Conservation (phyloP, 1,140 invertebrate genomes). For the Whitmania pigra region DNA sequence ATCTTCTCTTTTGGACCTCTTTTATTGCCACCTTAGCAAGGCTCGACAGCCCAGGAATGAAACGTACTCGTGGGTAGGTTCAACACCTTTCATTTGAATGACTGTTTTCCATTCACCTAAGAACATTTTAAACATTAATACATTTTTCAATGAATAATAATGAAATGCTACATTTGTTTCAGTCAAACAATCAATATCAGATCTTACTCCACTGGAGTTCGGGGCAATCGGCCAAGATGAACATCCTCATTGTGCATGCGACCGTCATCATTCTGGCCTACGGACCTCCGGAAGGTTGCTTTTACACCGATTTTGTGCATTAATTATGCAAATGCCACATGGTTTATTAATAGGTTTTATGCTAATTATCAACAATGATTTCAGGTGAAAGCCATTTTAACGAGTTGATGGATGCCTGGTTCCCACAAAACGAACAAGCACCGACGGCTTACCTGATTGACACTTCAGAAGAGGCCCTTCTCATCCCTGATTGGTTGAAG, state of each 20-base stretch:
- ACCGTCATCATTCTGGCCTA: slow-evolving; percentile 81
- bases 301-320: background rate
- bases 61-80: slow-evolving; percentile 40
- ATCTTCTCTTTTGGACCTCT: slow-evolving; percentile 62
- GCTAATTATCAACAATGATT: background rate
- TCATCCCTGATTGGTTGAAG: slow-evolving; percentile 87
- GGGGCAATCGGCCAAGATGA: slow-evolving; percentile 67
- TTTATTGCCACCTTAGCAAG: slow-evolving; percentile 61
- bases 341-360: background rate
- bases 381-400: slow-evolving; percentile 37
- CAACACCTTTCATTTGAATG: background rate
- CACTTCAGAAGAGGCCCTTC: slow-evolving; percentile 67
- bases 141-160: background rate
- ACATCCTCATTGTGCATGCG: slow-evolving; percentile 78
- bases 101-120: no score
- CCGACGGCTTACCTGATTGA: slow-evolving; percentile 70
- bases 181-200: slow-evolving; percentile 62
- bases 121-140: background rate
- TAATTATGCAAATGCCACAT: no score
- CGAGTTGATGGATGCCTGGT: slow-evolving; percentile 59
- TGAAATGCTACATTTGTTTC: slow-evolving; percentile 17
- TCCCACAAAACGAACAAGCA: slow-evolving; percentile 41
- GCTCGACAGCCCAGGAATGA: slow-evolving; percentile 52
- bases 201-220: slow-evolving; percentile 67
- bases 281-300: slow-evolving; percentile 37